phyloP scores from a whole-genome alignment of 2,888 invertebrate genomes.

The Patella ulyssiponensis region DNA sequence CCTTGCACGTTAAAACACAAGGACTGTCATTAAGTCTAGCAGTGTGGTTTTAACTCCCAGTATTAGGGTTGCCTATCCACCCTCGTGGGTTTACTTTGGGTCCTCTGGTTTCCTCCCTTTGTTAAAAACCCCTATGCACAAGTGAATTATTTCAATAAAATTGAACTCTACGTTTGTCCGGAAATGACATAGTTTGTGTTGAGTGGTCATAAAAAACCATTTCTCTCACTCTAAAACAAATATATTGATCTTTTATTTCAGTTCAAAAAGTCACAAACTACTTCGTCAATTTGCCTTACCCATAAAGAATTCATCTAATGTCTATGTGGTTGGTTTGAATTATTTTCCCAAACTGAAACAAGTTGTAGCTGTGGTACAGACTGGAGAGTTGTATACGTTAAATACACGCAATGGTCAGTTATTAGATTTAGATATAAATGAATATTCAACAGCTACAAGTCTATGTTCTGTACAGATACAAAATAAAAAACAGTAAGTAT shows the following conservation, averaged over 20 bases:
- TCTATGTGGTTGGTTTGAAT: constrained; percentile 13
- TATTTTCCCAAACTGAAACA: neutral
- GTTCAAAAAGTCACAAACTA: constrained; percentile 17
- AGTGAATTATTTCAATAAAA: too few relatives aligned
- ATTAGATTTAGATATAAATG: constrained; percentile 6
- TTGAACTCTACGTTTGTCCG: too few relatives aligned
- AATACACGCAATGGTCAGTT: constrained; percentile 13
- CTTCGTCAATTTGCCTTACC: constrained; percentile 9
- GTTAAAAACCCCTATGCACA: too few relatives aligned
- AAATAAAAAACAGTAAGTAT: constrained; percentile 59
- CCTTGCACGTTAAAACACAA: too few relatives aligned
- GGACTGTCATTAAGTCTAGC: too few relatives aligned
- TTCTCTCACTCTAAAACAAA: too few relatives aligned
- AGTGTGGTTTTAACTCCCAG: too few relatives aligned
- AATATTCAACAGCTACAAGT: neutral
- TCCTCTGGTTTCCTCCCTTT: too few relatives aligned
- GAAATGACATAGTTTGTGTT: too few relatives aligned
- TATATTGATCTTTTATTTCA: neutral
- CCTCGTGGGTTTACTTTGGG: too few relatives aligned
- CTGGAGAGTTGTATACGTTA: constrained; percentile 10
- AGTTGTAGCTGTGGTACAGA: constrained; percentile 9
- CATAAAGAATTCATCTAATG: neutral
- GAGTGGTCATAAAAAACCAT: too few relatives aligned
- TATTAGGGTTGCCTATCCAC: too few relatives aligned
- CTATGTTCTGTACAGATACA: constrained; percentile 37